Evolutionary conservation across 1,140 invertebrate species (phyloP).

Genomic region (Formica exsecta): DNA sequence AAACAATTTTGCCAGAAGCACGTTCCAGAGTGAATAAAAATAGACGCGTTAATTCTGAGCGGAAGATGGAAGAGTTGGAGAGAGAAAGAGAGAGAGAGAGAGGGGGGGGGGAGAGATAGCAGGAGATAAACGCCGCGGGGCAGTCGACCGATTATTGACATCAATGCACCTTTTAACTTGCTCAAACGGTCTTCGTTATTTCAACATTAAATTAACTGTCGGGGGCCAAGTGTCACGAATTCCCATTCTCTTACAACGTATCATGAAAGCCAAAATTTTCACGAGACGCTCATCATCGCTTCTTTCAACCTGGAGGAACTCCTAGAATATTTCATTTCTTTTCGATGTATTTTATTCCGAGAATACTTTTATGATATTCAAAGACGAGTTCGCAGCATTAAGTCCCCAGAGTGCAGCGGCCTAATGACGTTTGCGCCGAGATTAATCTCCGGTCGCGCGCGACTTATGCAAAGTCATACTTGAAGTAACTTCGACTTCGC

Average conservation of each 20-base stretch:
- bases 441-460: slow-evolving; percentile 56
- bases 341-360: not conserved
- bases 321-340: not conserved
- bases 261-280: not conserved
- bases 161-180: slow-evolving; percentile 79
- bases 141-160: slow-evolving; percentile 75
- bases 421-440: slow-evolving; percentile 55
- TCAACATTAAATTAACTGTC: slow-evolving; percentile 73
- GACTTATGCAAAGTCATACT: slow-evolving; percentile 61
- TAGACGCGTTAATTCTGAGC: slow-evolving; percentile 46
- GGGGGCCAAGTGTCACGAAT: slow-evolving; percentile 60
- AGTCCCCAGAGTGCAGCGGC: slow-evolving; percentile 9
- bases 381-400: not conserved
- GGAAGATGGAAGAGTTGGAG: slow-evolving; percentile 37
- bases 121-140: slow-evolving; percentile 16
- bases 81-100: not conserved
- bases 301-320: not conserved
- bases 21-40: slow-evolving; percentile 57
- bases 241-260: not conserved
- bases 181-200: slow-evolving; percentile 75
- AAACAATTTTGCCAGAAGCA: slow-evolving; percentile 63
- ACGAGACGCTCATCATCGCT: not conserved
- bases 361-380: slow-evolving; percentile 20
- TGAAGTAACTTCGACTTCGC: slow-evolving; percentile 52
- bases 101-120: not conserved